Evolutionary conservation across 2,797 vertebrate species (phyloP).

Genomic region (Myripristis jacobus): DNA sequence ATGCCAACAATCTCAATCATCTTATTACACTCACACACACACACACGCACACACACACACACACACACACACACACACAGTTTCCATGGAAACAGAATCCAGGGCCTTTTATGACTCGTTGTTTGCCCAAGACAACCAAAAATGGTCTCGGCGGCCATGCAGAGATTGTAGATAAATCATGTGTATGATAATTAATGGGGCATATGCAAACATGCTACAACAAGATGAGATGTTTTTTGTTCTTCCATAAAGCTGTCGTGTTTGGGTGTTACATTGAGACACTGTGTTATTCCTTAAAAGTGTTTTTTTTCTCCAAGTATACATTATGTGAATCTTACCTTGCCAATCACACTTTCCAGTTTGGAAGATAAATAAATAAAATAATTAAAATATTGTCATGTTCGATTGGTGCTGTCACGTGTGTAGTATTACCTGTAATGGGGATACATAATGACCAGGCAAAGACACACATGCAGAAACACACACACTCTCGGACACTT

Average conservation of each 20-base stretch:
- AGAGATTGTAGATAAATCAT: conserved; percentile 69
- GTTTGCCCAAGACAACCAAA: conserved; percentile 78
- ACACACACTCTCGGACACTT: conserved; percentile 55
- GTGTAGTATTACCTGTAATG: conserved; percentile 14
- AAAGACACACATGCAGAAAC: conserved; percentile 25
- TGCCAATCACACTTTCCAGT: background rate
- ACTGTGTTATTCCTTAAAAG: conserved; percentile 21
- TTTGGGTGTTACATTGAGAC: conserved; percentile 17
- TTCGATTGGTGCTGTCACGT: conserved; percentile 43
- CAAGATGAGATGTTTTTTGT: conserved; percentile 24
- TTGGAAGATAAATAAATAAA: too few species aligned
- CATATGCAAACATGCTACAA: conserved; percentile 18
- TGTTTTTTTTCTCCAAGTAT: conserved; percentile 3
- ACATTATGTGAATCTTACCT: background rate
- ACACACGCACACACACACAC: background rate
- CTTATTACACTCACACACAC: conserved; percentile 67
- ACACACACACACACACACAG: conserved; percentile 56
- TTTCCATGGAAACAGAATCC: conserved; percentile 85
- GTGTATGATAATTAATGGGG: conserved; percentile 59
- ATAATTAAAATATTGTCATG: conserved; percentile 1
- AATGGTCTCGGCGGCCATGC: conserved; percentile 68
- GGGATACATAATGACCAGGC: conserved; percentile 30
- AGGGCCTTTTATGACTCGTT: conserved; percentile 78
- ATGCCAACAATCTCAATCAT: conserved; percentile 73
- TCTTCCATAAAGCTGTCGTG: conserved; percentile 27